Percentiles rank a stretch among this genome's conserved stretches.
Evolutionary conservation across 2,888 invertebrate genomes (phyloP).

Genomic region (Ochropacha duplaris): DNA sequence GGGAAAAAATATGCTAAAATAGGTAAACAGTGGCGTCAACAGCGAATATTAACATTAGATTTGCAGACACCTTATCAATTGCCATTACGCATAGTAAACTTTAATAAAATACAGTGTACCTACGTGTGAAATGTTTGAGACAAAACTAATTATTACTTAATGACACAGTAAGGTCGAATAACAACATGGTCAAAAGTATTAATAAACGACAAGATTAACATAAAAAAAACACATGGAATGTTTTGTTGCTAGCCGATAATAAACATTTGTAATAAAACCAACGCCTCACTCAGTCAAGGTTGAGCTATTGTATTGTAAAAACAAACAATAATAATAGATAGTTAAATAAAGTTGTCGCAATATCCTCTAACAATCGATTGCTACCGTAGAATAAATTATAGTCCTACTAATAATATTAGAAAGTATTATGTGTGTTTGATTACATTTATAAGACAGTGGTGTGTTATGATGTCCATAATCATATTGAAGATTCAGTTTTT

Average conservation of each 20-base stretch:
- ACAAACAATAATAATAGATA: slow-evolving; percentile 23
- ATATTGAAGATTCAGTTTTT: no score
- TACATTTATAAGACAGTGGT: no score
- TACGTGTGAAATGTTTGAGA: slow-evolving; percentile 32
- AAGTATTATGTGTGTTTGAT: background rate
- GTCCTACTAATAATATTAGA: background rate
- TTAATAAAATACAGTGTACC: slow-evolving; percentile 28
- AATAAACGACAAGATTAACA: slow-evolving; percentile 16
- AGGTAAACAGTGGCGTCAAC: slow-evolving; percentile 65
- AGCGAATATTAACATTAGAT: slow-evolving; percentile 30
- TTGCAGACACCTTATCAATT: slow-evolving; percentile 46
- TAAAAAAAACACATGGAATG: slow-evolving; percentile 21
- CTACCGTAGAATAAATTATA: background rate
- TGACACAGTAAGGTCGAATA: slow-evolving; percentile 27
- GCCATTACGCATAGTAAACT: slow-evolving; percentile 32
- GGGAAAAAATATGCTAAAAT: slow-evolving; percentile 39
- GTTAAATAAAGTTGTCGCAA: slow-evolving; percentile 16
- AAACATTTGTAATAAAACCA: slow-evolving; percentile 38
- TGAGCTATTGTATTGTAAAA: slow-evolving; percentile 37
- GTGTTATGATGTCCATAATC: no score
- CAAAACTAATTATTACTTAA: slow-evolving; percentile 29
- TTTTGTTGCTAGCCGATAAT: slow-evolving; percentile 34
- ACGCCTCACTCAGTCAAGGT: slow-evolving; percentile 49
- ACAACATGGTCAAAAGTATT: slow-evolving; percentile 16
- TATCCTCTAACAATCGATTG: slow-evolving; percentile 10